Base-by-base conservation (phyloP, 2,113 vertebrate genomes). In the Pseudonaja textilis region DNA sequence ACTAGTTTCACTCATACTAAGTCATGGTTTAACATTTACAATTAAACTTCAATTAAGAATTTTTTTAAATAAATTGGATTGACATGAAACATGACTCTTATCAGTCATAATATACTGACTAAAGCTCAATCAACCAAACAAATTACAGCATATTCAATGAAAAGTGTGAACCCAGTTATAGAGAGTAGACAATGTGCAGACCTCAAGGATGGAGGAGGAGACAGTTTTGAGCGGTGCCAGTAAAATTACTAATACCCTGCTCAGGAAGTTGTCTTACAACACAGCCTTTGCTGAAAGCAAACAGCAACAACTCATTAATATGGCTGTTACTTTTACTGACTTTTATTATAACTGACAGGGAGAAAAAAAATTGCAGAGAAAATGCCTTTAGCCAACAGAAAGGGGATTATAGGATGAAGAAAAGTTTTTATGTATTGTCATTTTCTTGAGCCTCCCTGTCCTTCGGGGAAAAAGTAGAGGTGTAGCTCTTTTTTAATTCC, bases 341-440 rank as follows among this genome's bases (percentile, higher is more conserved):
- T 42, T 89, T 92, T 81, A 23, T 54, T 87, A 89, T 61, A 89
- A 85, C 29, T 57, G 88, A 59, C 88, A 92, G 69, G 39, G n/a
- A 47, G 45, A 18, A 61, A 34, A 47, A 81, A 22, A 85, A 39
- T 29, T 57, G 54, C 69, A 57, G 54, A 89, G 61, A 92, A 92
- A 89, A 89, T 57, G 88, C 92, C 88, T 59, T 85, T 59, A 85
- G 39, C 54, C 26, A 89, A 85, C 92, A 89, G 54, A 85, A 85
- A 85, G 54, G 20, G 64, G 87, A 89, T 92, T 92, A 89, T 89
- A 89, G 59, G 87, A 55, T 25, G 87, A 42, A 29, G 10, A 47
- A 34, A 22, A 10, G 29, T 69, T 56, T 92, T 50, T 50, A 59
- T 47, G 22, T 85, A 34, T 25, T 20, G 47, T 6, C 54, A 57